A percentile compares a stretch with the other conserved stretches of the same genome.
Evolutionary conservation across 2,113 vertebrate genomes (phyloP).

Genomic region (Syrrhaptes paradoxus): DNA sequence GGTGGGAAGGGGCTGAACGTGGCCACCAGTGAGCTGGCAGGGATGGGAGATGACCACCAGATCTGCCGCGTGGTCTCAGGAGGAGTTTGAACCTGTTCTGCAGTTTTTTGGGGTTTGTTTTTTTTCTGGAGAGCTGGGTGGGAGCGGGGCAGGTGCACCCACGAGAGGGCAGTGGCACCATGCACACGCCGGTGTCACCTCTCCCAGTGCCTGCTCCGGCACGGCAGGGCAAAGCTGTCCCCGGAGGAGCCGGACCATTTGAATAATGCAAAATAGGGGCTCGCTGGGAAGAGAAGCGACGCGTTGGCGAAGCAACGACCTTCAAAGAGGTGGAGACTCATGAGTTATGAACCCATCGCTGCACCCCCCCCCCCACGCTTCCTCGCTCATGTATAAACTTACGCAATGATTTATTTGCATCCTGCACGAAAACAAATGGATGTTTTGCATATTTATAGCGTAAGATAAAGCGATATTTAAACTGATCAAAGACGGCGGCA

Average conservation of each 20-base stretch:
- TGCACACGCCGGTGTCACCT: rapidly evolving
- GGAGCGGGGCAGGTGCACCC: neutral
- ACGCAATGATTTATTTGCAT: constrained; percentile 71
- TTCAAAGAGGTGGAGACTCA: constrained; percentile 15
- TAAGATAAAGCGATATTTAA: constrained; percentile 59
- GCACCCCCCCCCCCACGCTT: neutral
- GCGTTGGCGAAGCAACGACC: neutral
- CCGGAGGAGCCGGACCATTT: rapidly evolving
- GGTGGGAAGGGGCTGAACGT: rapidly evolving
- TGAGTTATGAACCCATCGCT: neutral
- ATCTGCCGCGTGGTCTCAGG: neutral
- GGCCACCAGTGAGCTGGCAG: neutral
- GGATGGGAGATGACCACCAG: neutral
- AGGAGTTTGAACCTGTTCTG: neutral
- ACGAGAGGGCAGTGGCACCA: neutral
- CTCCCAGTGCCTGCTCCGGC: too few relatives aligned
- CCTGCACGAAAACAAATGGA: constrained; percentile 66
- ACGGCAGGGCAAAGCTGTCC: neutral
- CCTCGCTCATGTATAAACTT: neutral
- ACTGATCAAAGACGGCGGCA: constrained; percentile 68
- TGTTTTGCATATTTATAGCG: constrained; percentile 74
- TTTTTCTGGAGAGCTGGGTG: neutral
- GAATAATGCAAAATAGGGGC: neutral
- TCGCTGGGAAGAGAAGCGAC: neutral
- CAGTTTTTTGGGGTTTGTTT: too few relatives aligned